phyloP scores from a whole-genome alignment of 2,113 vertebrate genomes.

The Pagrus major region DNA sequence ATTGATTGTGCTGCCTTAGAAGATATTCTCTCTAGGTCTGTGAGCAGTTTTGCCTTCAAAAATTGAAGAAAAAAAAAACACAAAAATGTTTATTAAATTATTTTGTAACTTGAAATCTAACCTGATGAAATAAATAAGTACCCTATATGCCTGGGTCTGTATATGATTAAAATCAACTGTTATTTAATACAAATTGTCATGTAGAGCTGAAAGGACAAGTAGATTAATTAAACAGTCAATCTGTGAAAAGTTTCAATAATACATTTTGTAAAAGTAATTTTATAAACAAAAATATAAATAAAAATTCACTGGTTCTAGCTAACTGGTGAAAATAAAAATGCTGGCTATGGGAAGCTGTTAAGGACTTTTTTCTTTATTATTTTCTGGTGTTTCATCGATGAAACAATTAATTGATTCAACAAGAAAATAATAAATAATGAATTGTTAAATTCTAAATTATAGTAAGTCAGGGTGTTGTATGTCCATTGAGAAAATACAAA shows the following conservation, averaged over 20 bases:
- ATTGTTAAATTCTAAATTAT: background rate
- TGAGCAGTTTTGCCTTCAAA: background rate
- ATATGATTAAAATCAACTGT: background rate
- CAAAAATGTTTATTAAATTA: too few species aligned
- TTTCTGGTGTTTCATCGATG: too few species aligned
- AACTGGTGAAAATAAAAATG: background rate
- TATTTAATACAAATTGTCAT: background rate
- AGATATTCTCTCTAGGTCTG: background rate
- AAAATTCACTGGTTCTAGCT: background rate
- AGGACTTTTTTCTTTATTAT: background rate
- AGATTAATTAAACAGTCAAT: background rate
- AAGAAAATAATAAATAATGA: background rate
- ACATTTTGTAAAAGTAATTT: background rate
- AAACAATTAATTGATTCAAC: too few species aligned
- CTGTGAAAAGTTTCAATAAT: background rate
- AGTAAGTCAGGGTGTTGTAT: background rate
- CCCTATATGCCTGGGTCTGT: background rate
- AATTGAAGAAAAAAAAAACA: background rate
- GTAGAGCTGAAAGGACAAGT: background rate
- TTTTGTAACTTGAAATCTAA: background rate
- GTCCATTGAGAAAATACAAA: background rate
- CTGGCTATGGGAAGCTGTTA: too few species aligned
- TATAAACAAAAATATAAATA: background rate
- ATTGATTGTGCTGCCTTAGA: too few species aligned
- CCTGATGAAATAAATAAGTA: background rate